Conservation (phyloP, 1,140 invertebrate genomes). For the Penaeus indicus region DNA sequence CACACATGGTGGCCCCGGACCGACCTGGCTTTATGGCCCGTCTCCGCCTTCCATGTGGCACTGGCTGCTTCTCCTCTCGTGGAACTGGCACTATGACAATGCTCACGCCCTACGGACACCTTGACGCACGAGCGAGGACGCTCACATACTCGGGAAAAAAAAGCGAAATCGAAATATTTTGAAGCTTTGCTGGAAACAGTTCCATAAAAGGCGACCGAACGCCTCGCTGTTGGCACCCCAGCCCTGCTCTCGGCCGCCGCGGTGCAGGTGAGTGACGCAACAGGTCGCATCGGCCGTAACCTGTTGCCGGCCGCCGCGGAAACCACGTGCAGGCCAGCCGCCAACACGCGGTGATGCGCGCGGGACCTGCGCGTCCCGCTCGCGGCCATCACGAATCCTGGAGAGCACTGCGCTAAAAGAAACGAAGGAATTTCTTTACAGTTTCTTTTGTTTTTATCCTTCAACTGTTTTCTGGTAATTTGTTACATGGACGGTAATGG, state of each 20-base stretch:
- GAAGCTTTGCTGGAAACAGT: too few relatives aligned
- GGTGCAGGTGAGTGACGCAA: constrained; percentile 5
- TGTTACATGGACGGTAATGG: too few relatives aligned
- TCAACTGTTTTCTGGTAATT: too few relatives aligned
- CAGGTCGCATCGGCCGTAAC: constrained; percentile 40
- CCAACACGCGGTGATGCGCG: constrained; percentile 42
- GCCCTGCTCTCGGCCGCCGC: not conserved
- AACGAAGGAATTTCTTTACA: too few relatives aligned
- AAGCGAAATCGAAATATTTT: too few relatives aligned
- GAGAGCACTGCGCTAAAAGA: too few relatives aligned
- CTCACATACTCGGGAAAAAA: too few relatives aligned
- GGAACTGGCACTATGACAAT: too few relatives aligned
- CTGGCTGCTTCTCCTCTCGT: not conserved
- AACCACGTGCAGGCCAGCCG: constrained; percentile 54
- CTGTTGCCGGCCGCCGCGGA: not conserved
- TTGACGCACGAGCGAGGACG: too few relatives aligned
- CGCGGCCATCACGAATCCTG: too few relatives aligned
- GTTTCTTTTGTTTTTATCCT: not conserved
- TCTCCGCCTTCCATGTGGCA: not conserved
- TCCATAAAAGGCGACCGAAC: too few relatives aligned
- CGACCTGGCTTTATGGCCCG: not conserved
- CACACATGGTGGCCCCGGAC: constrained; percentile 45
- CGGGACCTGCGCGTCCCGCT: constrained; percentile 3
- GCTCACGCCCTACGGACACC: too few relatives aligned
- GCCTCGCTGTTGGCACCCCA: not conserved